Percentiles rank a stretch among this genome's conserved stretches.
Evolutionary conservation across 92 coral and sea anemone genomes (phyloP).

Genomic region (Paragorgia papillata): DNA sequence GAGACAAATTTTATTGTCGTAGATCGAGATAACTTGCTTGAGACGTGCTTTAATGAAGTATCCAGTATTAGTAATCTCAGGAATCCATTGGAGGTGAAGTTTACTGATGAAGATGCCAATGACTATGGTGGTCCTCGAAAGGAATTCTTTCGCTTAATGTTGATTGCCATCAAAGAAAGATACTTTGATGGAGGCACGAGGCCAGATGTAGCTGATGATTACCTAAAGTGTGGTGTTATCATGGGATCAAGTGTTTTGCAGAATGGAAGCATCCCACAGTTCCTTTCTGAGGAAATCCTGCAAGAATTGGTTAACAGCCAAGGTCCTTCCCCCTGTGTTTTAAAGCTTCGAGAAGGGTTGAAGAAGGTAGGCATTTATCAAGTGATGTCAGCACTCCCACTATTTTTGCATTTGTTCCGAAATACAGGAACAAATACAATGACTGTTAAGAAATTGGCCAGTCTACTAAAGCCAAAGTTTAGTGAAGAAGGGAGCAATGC

Average conservation of each 20-base stretch:
- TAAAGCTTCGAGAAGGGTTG: slow-evolving; percentile 19
- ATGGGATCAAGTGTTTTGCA: slow-evolving; percentile 53
- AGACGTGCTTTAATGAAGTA: slow-evolving; percentile 41
- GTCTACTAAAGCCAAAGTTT: too few species aligned
- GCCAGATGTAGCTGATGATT: slow-evolving; percentile 49
- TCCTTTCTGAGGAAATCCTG: slow-evolving; percentile 49
- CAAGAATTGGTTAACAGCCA: slow-evolving; percentile 41
- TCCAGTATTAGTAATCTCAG: slow-evolving; percentile 26
- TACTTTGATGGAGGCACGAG: slow-evolving; percentile 56
- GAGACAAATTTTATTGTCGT: slow-evolving; percentile 55
- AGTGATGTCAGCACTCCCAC: slow-evolving; percentile 11
- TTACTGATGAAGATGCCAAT: slow-evolving; percentile 49
- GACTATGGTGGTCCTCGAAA: too few species aligned
- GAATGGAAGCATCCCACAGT: slow-evolving; percentile 43
- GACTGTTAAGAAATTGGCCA: too few species aligned
- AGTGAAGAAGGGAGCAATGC: too few species aligned
- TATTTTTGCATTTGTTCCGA: too few species aligned
- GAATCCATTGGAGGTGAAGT: slow-evolving; percentile 54
- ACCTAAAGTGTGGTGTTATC: slow-evolving; percentile 46
- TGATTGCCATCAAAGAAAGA: slow-evolving; percentile 58
- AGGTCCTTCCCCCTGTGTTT: slow-evolving; percentile 49
- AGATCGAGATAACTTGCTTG: slow-evolving; percentile 47
- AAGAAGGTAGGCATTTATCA: too few species aligned
- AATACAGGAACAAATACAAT: too few species aligned
- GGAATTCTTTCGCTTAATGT: too few species aligned